Base-by-base conservation (phyloP, 2,888 invertebrate species). In the Rhagium mordax region DNA sequence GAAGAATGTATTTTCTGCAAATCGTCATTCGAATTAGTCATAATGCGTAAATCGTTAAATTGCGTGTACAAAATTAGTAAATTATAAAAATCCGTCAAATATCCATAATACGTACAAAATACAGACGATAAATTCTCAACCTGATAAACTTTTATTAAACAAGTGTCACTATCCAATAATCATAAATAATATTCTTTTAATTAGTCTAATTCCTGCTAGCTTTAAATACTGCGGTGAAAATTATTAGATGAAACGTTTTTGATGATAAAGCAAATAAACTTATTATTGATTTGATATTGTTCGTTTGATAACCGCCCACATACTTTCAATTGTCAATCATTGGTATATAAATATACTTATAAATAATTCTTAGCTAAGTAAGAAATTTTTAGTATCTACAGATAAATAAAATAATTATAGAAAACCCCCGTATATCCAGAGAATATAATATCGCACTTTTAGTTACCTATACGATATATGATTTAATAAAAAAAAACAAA, bases 161-260 rank as follows among this genome's bases (percentile, higher is more conserved):
- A 27, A 24, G 24, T 55, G 55, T 55, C 27, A 27, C 18, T n/a
- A 49, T 16, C 16, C 64, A 51, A 49, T 49, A 64, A 48, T 64
- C 64, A 8, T 51, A 64, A 48, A 49, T 49, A 64, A 64, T 64
- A 51, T 27, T n/a, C n/a, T 51, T 64, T 64, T 64, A 64, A 64
- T 64, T 64, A 64, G 49, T 29, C 51, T 64, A 64, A 64, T 64
- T 16, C 49, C 24, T 41, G n/a, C 18, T 62, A 18, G 47, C 48
- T 21, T 24, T 49, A n/a, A 49, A 62, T 48, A 51, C 48, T 27
- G 64, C 48, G 24, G 21, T 15, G 55, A 15, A 10, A 24, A 24
- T 24, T 15, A 64, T 13, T 49, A 47, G 47, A 64, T 64, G 24
- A 64, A 24, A 64, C 13, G 13, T 2, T 15, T 27, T 48, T 48